phyloP scores from a whole-genome alignment of 2,113 vertebrate genomes.

The Archocentrus centrarchus region DNA sequence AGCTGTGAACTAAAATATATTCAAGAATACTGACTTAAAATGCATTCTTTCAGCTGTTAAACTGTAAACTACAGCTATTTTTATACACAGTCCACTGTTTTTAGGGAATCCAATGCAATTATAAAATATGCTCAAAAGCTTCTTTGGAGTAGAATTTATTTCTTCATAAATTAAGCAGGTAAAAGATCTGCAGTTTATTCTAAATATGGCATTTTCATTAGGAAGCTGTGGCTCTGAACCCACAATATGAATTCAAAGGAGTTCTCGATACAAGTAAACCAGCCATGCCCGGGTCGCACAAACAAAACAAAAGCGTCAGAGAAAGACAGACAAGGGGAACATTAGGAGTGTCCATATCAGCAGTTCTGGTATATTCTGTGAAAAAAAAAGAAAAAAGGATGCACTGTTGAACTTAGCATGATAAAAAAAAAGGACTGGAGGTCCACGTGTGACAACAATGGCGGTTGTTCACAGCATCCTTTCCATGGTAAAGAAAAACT shows the following conservation, averaged over 20 bases:
- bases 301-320: not conserved
- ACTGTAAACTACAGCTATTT: not conserved
- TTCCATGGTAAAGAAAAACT: not conserved
- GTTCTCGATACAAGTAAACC: not conserved
- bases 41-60: not conserved
- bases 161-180: not conserved
- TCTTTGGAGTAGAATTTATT: not conserved
- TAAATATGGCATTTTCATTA: not conserved
- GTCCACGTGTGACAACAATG: not conserved
- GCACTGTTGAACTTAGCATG: no score
- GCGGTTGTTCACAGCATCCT: not conserved
- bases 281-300: not conserved
- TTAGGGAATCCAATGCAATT: not conserved
- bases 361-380: not conserved
- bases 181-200: constrained; percentile 2
- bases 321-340: not conserved
- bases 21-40: not conserved
- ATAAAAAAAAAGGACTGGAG: not conserved
- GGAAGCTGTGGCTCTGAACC: not conserved
- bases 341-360: not conserved
- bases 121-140: not conserved
- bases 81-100: not conserved
- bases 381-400: not conserved
- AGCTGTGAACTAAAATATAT: not conserved
- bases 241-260: not conserved